phyloP scores from a whole-genome alignment of 2,888 invertebrate genomes.

The Himalopsyche anomala region DNA sequence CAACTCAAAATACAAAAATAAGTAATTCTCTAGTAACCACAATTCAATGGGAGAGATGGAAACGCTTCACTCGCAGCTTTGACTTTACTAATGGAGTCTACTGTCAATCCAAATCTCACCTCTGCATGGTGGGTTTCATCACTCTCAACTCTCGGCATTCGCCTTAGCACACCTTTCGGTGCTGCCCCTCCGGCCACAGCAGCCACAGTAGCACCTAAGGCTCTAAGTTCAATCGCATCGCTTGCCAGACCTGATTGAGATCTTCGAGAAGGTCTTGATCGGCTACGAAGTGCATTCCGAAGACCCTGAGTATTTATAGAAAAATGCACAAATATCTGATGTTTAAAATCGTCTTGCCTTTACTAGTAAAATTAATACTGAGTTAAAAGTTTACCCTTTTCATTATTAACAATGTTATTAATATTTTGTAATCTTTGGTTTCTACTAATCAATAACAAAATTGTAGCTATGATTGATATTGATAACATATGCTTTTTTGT shows the following conservation, averaged over 20 bases:
- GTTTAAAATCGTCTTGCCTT: no score
- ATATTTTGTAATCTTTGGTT: no score
- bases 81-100: conserved; percentile 36
- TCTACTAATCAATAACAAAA: no score
- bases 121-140: conserved; percentile 80
- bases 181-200: conserved; percentile 69
- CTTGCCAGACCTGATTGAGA: conserved; percentile 73
- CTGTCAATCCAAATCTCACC: conserved; percentile 63
- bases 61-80: no score
- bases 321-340: no score
- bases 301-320: conserved; percentile 73
- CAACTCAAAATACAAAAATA: no score
- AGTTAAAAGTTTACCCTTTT: no score
- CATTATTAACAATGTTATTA: no score
- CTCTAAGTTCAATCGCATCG: conserved; percentile 83
- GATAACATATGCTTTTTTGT: no score
- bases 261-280: conserved; percentile 77
- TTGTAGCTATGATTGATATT: no score
- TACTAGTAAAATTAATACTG: not conserved
- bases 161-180: conserved; percentile 79
- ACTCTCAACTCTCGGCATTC: conserved; percentile 86
- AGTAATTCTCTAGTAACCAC: no score
- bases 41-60: no score
- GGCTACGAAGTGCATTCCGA: conserved; percentile 78
- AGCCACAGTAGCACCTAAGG: conserved; percentile 73